A percentile compares a stretch with the other conserved stretches of the same genome.
Evolutionary conservation across 2,113 vertebrate genomes (phyloP).

Genomic region (Ifrita kowaldi): DNA sequence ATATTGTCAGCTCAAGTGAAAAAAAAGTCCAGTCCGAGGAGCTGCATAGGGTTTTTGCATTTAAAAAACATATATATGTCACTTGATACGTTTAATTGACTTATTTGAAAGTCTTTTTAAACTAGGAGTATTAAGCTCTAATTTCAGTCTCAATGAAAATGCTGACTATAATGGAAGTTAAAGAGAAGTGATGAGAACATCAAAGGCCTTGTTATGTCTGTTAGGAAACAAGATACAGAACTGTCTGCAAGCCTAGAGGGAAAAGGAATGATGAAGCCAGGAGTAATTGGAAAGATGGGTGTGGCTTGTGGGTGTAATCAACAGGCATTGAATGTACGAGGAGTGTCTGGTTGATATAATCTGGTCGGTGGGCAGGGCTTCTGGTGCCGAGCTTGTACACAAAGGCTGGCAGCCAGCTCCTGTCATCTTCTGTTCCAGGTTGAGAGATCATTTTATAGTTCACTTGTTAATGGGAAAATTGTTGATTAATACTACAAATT

Average conservation of each 20-base stretch:
- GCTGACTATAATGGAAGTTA: slow-evolving; percentile 58
- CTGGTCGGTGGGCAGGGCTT: not conserved
- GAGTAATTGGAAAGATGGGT: slow-evolving; percentile 11
- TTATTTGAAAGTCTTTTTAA: slow-evolving; percentile 33
- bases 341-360: not conserved
- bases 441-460: not conserved
- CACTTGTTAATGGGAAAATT: not conserved
- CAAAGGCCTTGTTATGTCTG: slow-evolving; percentile 60
- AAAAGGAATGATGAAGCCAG: slow-evolving; percentile 16
- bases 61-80: not conserved
- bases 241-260: slow-evolving; percentile 35
- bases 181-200: slow-evolving; percentile 57
- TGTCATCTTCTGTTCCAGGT: not conserved
- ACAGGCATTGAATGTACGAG: not conserved
- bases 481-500: not conserved
- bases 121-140: slow-evolving; percentile 22
- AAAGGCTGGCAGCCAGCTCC: not conserved
- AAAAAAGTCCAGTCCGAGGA: not conserved
- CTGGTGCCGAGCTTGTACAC: not conserved
- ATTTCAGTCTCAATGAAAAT: slow-evolving; percentile 59
- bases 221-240: slow-evolving; percentile 56
- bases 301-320: slow-evolving; percentile 9
- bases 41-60: not conserved
- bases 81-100: slow-evolving; percentile 11
- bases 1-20: not conserved